Conservation (phyloP, 1,140 invertebrate species). For the Eupristina koningsbergeri region DNA sequence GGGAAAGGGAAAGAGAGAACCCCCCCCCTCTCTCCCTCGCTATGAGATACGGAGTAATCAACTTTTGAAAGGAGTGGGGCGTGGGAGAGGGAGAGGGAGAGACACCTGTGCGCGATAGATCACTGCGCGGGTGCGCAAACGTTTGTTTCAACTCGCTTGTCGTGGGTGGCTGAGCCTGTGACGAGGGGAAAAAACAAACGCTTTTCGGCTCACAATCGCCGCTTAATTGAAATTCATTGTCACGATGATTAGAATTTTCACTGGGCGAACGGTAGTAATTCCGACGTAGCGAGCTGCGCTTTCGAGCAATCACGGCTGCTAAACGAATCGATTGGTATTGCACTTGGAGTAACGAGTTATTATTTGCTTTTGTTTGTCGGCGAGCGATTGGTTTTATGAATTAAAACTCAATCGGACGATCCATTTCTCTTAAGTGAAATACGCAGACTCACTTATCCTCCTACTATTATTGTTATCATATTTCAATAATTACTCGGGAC, state of each 20-base stretch:
- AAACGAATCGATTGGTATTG: not conserved
- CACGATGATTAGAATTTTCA: no score
- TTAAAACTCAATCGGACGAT: not conserved
- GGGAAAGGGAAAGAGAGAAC: not conserved
- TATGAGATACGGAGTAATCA: no score
- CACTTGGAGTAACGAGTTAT: not conserved
- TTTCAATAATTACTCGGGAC: no score
- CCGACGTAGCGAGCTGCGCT: no score
- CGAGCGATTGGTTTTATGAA: not conserved
- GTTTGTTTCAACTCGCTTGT: not conserved
- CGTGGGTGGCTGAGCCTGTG: no score
- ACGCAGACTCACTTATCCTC: not conserved
- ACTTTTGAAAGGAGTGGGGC: no score
- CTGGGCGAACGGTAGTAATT: no score
- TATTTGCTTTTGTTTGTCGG: not conserved
- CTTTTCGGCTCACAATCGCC: not conserved
- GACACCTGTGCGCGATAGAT: not conserved
- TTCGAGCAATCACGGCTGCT: not conserved
- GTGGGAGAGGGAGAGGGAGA: no score
- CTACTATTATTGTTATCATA: not conserved
- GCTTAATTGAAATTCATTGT: not conserved
- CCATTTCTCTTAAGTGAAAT: not conserved
- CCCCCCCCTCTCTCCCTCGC: not conserved
- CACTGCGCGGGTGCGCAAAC: not conserved
- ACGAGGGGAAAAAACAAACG: no score